A percentile compares a stretch with the other conserved stretches of the same genome.
Conservation (phyloP, 2,113 vertebrate genomes). For the Pheucticus melanocephalus region DNA sequence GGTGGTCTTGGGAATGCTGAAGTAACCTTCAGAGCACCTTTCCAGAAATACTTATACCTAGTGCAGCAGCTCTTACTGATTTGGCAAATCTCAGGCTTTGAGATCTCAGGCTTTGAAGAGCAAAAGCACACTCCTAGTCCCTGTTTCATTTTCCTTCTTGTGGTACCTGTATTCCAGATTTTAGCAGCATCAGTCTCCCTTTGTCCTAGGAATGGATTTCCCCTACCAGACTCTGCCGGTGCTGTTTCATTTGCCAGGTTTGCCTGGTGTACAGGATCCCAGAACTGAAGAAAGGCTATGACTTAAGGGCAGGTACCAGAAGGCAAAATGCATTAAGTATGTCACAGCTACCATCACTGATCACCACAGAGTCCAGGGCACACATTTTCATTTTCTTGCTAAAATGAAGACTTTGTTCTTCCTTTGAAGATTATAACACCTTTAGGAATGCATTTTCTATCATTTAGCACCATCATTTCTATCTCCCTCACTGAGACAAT, state of each 20-base stretch:
- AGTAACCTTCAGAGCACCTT: not conserved
- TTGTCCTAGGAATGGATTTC: not conserved
- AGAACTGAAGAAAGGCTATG: not conserved
- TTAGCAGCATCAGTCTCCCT: not conserved
- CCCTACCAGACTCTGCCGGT: not conserved
- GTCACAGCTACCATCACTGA: accelerated
- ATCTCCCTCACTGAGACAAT: not conserved
- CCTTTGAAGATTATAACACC: not conserved
- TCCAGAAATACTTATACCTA: not conserved
- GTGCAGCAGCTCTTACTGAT: not conserved
- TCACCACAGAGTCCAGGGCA: not conserved
- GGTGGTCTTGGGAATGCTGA: not conserved
- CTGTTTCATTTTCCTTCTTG: not conserved
- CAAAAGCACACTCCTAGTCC: not conserved
- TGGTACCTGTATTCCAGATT: not conserved
- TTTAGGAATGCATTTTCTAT: not conserved
- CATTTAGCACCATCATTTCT: not conserved
- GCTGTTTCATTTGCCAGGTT: not conserved
- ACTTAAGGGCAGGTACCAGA: not conserved
- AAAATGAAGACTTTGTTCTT: not conserved
- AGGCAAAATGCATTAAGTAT: not conserved
- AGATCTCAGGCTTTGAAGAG: not conserved
- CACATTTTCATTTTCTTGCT: not conserved
- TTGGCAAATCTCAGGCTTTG: not conserved
- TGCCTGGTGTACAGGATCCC: not conserved